Evolutionary conservation across 2,797 vertebrate species (phyloP).

Genomic region (Cercopithecus neglectus): DNA sequence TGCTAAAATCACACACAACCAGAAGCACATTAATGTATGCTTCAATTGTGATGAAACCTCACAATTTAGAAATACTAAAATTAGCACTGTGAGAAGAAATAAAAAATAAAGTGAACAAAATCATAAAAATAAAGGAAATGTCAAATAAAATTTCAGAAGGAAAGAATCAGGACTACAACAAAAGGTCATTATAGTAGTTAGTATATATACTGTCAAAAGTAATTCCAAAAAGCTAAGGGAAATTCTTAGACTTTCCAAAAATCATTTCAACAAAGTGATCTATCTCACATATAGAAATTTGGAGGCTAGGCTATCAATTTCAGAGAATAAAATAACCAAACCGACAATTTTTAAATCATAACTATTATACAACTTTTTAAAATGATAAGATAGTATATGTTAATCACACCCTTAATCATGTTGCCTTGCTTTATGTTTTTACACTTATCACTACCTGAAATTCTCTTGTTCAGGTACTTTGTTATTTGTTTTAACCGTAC

Average conservation of each 20-base stretch:
- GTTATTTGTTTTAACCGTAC: background rate
- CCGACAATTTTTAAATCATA: background rate
- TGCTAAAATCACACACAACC: background rate
- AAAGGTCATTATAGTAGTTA: background rate
- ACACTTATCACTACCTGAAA: background rate
- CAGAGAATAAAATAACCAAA: slow-evolving; percentile 23
- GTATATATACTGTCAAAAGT: background rate
- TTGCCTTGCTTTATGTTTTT: background rate
- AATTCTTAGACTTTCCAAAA: slow-evolving; percentile 14
- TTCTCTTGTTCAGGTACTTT: background rate
- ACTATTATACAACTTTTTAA: background rate
- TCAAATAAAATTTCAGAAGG: slow-evolving; percentile 27
- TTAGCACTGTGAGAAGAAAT: background rate
- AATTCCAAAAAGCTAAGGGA: slow-evolving; percentile 20
- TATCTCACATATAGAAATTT: background rate
- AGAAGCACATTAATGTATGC: background rate
- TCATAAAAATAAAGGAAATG: slow-evolving; percentile 6
- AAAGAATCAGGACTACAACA: background rate
- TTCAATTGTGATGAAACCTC: background rate
- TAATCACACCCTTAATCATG: background rate
- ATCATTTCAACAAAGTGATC: slow-evolving; percentile 22
- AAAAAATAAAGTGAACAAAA: background rate
- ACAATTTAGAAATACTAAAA: slow-evolving; percentile 14
- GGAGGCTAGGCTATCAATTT: slow-evolving; percentile 7
- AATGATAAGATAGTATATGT: background rate